These are phyloP conservation scores for Botia kubotai DNA, from an alignment of 2,797 vertebrate species.

Conservation along the genomic window DNA sequence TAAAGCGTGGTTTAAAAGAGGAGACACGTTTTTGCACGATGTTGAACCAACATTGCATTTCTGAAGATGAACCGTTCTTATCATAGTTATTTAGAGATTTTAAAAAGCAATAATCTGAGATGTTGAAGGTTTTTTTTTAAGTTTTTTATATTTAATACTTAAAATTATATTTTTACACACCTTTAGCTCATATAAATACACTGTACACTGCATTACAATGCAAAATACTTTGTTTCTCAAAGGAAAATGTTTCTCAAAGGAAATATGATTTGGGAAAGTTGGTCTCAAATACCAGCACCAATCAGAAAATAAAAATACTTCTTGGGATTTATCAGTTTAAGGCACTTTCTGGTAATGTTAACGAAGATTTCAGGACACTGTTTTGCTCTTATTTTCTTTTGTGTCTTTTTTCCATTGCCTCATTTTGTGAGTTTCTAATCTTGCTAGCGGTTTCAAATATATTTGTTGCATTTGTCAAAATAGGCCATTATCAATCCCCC, in stretches of 20 bases:
- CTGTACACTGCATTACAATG: conserved; percentile 79
- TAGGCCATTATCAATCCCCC: conserved; percentile 3
- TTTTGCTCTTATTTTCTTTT: conserved; percentile 6
- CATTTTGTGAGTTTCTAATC: too few relatives aligned
- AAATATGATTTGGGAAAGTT: conserved; percentile 77
- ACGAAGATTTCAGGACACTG: conserved; percentile 19
- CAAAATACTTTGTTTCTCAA: conserved; percentile 70
- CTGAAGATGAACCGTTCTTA: conserved; percentile 28
- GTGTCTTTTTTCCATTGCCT: not conserved
- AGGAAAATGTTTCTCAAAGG: conserved; percentile 49
- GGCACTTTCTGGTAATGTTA: conserved; percentile 82
- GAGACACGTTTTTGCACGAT: not conserved
- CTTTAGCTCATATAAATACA: conserved; percentile 79
- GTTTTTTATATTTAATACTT: conserved; percentile 58
- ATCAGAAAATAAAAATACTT: conserved; percentile 71
- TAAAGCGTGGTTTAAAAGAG: too few relatives aligned
- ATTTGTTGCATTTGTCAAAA: not conserved
- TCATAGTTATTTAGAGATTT: conserved; percentile 53
- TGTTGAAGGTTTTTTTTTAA: conserved; percentile 51
- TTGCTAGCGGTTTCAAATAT: too few relatives aligned
- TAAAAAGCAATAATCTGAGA: conserved; percentile 76
- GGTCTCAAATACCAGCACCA: conserved; percentile 79
- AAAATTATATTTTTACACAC: conserved; percentile 66
- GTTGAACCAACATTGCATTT: conserved; percentile 24
- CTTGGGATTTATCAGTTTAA: conserved; percentile 70